phyloP scores from a whole-genome alignment of 2,113 vertebrate species.

The Cnemophilus loriae region DNA sequence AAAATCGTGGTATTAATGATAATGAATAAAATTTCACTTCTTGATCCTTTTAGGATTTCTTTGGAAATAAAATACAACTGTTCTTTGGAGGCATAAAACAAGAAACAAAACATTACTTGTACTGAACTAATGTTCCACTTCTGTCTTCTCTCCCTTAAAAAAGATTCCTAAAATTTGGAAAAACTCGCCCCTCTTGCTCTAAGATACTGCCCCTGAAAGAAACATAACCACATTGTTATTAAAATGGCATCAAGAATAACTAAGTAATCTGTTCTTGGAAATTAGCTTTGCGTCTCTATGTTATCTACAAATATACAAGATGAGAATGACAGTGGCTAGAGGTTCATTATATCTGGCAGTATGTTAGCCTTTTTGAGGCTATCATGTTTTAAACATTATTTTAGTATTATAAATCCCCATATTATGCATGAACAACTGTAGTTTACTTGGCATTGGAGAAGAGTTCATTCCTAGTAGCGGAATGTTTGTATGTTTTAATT shows the following conservation, averaged over 20 bases:
- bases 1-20: not conserved
- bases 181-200: not conserved
- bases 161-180: not conserved
- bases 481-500: constrained; percentile 6
- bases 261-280: constrained; percentile 45
- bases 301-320: constrained; percentile 52
- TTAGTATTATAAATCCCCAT: constrained; percentile 2
- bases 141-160: not conserved
- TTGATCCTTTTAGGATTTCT: not conserved
- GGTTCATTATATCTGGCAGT: constrained; percentile 32
- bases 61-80: too few relatives aligned
- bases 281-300: not conserved
- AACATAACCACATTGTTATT: constrained; percentile 6
- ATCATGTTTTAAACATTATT: not conserved
- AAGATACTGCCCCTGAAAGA: constrained; percentile 37
- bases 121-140: not conserved
- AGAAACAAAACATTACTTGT: not conserved
- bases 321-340: constrained; percentile 29
- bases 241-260: constrained; percentile 43
- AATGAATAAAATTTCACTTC: not conserved
- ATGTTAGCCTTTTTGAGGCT: constrained; percentile 19
- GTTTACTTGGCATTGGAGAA: constrained; percentile 57
- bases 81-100: not conserved
- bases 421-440: constrained; percentile 6
- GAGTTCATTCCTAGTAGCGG: constrained; percentile 10